Evolutionary conservation across 2,888 invertebrate species (phyloP).

Genomic region (Nezara viridula): DNA sequence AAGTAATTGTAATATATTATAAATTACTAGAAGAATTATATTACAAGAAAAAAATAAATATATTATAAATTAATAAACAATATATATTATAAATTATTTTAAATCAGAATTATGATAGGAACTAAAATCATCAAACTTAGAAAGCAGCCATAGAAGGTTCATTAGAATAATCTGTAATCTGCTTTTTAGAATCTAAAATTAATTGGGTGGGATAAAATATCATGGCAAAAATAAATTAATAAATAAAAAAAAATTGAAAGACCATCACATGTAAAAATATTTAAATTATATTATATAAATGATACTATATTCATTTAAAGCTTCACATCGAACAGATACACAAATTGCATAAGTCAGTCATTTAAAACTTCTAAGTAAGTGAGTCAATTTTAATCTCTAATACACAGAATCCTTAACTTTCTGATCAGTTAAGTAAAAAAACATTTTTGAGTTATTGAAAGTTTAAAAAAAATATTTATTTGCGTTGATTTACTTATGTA

Average conservation of each 20-base stretch:
- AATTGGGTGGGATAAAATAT: not conserved
- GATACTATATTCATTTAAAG: not conserved
- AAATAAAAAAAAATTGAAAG: not conserved
- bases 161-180: not conserved
- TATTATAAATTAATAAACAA: too few species aligned
- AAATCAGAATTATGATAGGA: not conserved
- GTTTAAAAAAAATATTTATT: too few species aligned
- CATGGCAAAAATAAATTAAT: not conserved
- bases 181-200: not conserved
- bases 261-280: not conserved
- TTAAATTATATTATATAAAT: not conserved
- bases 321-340: not conserved
- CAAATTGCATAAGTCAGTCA: not conserved
- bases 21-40: too few species aligned
- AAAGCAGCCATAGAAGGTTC: not conserved
- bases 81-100: not conserved
- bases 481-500: too few species aligned
- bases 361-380: not conserved
- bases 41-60: not conserved
- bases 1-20: too few species aligned
- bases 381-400: not conserved
- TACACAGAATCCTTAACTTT: not conserved
- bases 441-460: not conserved
- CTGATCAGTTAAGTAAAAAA: not conserved
- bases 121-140: not conserved